Evolutionary conservation across 53 echinoderm and acorn worm genomes (phyloP).

Genomic region (Holothuria leucospilota): DNA sequence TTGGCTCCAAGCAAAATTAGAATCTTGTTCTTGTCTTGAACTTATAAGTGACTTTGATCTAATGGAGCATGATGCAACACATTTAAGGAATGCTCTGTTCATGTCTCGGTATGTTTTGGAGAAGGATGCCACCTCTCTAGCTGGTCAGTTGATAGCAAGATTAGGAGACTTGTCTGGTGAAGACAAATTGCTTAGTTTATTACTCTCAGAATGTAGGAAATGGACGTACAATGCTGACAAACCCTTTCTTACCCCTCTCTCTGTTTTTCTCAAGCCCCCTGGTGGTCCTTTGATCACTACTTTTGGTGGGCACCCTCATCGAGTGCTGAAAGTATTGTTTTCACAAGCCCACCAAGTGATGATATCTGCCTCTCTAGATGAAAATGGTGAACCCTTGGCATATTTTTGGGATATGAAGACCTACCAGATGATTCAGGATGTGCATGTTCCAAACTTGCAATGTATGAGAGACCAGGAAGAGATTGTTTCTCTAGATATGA

Average conservation of each 20-base stretch:
- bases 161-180: slow-evolving; percentile 60
- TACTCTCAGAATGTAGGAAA: slow-evolving; percentile 60
- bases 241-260: slow-evolving; percentile 70
- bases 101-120: slow-evolving; percentile 81
- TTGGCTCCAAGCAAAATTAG: slow-evolving; percentile 82
- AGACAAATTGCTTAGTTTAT: slow-evolving; percentile 45
- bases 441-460: slow-evolving; percentile 53
- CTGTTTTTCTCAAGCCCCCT: slow-evolving; percentile 82
- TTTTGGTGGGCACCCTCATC: slow-evolving; percentile 80
- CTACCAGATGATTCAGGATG: slow-evolving; percentile 73
- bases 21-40: slow-evolving; percentile 72
- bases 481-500: slow-evolving; percentile 23
- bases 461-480: slow-evolving; percentile 18
- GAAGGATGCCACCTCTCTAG: slow-evolving; percentile 73
- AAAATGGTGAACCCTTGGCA: slow-evolving; percentile 66
- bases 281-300: slow-evolving; percentile 85
- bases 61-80: slow-evolving; percentile 54
- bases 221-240: slow-evolving; percentile 60
- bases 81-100: slow-evolving; percentile 69
- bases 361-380: slow-evolving; percentile 76
- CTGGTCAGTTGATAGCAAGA: slow-evolving; percentile 85
- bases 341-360: slow-evolving; percentile 59
- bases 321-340: slow-evolving; percentile 67
- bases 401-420: slow-evolving; percentile 80
- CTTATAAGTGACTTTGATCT: slow-evolving; percentile 69